These are phyloP conservation scores for Eublepharis macularius DNA, from an alignment of 2,113 vertebrate genomes.

Conservation along the genomic window DNA sequence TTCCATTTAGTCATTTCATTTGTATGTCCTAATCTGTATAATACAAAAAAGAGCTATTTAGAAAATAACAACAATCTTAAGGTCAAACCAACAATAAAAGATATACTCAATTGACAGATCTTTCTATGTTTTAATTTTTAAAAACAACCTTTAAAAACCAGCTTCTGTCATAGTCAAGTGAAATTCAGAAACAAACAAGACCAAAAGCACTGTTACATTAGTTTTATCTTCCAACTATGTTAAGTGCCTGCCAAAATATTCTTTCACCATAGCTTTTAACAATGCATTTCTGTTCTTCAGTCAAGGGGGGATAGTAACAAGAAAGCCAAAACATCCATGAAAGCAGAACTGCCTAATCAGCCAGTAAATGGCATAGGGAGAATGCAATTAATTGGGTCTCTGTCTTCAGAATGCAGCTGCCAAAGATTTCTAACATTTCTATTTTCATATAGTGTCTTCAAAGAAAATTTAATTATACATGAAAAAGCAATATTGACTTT, in stretches of 20 bases:
- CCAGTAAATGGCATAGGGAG: constrained; percentile 60
- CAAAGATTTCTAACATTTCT: constrained; percentile 45
- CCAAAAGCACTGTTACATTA: constrained; percentile 31
- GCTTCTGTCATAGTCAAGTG: not conserved
- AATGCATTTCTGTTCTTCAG: constrained; percentile 57
- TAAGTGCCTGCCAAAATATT: constrained; percentile 36
- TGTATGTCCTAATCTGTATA: constrained; percentile 77
- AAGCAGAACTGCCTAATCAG: constrained; percentile 61
- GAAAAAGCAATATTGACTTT: constrained; percentile 61
- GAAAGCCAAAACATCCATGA: constrained; percentile 52
- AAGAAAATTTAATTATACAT: constrained; percentile 54
- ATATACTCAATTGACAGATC: not conserved
- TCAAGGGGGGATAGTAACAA: constrained; percentile 37
- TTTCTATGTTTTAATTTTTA: not conserved
- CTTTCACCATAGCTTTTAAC: constrained; percentile 40
- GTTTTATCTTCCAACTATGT: constrained; percentile 38
- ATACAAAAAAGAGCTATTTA: constrained; percentile 67
- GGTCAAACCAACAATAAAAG: constrained; percentile 50
- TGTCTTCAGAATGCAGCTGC: constrained; percentile 52
- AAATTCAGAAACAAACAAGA: constrained; percentile 47
- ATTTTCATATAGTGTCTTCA: constrained; percentile 53
- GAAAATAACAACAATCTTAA: constrained; percentile 76
- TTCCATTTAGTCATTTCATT: constrained; percentile 78
- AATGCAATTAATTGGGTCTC: constrained; percentile 64
- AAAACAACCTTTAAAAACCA: constrained; percentile 23